A percentile compares a stretch with the other conserved stretches of the same genome.
These are phyloP conservation scores for Eilema depressum DNA, from an alignment of 2,888 invertebrate genomes.

Conservation along the genomic window DNA sequence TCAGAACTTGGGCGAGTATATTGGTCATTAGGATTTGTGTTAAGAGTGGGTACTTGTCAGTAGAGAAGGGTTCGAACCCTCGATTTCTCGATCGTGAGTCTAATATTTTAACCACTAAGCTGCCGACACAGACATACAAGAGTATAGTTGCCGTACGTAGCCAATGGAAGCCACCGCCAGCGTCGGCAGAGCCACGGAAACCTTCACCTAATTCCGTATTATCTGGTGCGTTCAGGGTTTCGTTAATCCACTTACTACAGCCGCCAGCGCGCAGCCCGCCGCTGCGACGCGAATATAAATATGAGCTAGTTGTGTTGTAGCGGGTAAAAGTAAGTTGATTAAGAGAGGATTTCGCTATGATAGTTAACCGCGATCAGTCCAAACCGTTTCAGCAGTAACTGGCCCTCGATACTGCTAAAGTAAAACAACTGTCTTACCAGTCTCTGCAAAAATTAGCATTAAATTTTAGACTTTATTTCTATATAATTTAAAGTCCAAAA, in stretches of 20 bases:
- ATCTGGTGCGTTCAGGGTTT: slow-evolving; percentile 27
- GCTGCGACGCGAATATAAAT: not conserved
- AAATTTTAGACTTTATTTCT: no score
- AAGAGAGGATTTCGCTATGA: no score
- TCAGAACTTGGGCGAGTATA: no score
- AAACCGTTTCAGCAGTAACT: no score
- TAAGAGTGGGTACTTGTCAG: not conserved
- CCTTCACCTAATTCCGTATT: slow-evolving; percentile 38
- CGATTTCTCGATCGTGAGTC: not conserved
- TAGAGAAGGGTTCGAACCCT: not conserved
- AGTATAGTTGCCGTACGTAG: not conserved
- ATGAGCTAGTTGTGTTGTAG: not conserved
- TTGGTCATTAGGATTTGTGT: no score
- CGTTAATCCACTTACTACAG: slow-evolving; percentile 28
- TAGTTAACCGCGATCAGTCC: no score
- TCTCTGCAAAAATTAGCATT: no score
- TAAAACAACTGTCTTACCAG: no score
- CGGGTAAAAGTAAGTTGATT: no score
- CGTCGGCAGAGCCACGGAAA: not conserved
- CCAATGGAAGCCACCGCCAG: not conserved
- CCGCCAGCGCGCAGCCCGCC: not conserved
- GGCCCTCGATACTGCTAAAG: no score
- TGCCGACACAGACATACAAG: not conserved
- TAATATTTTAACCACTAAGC: not conserved
- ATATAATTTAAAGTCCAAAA: no score